A percentile compares a stretch with the other conserved stretches of the same genome.
Conservation (phyloP, 2,888 invertebrate species). For the Perdita meconis region DNA sequence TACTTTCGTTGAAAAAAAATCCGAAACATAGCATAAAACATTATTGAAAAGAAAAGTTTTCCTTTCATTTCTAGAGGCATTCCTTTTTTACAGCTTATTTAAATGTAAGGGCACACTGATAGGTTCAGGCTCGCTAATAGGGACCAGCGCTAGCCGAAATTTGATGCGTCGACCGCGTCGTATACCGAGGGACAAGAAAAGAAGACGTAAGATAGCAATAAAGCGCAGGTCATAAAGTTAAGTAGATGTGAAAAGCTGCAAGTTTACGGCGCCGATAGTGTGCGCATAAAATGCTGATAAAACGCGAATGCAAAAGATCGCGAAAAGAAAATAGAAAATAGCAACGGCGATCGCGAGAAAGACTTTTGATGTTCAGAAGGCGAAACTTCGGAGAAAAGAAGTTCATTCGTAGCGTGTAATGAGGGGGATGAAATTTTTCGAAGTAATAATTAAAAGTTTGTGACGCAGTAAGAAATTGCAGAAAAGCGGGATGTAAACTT, state of each 20-base stretch:
- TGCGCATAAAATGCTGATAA: neutral
- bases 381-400: neutral
- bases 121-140: no score
- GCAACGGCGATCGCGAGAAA: neutral
- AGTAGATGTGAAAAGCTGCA: neutral
- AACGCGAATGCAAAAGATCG: neutral
- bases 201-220: conserved; percentile 19
- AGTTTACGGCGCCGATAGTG: neutral
- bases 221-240: neutral
- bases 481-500: conserved; percentile 82
- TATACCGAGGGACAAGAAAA: neutral
- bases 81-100: no score
- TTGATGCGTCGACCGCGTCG: conserved; percentile 9
- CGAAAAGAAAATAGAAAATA: neutral
- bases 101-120: no score
- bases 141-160: no score
- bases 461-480: neutral
- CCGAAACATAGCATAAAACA: no score
- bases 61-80: no score
- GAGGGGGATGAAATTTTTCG: neutral
- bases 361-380: neutral
- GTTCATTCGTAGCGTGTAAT: neutral
- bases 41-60: no score
- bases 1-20: no score
- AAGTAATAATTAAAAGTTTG: conserved; percentile 7